Evolutionary conservation across 2,888 invertebrate species (phyloP).

Genomic region (Eledone cirrhosa): DNA sequence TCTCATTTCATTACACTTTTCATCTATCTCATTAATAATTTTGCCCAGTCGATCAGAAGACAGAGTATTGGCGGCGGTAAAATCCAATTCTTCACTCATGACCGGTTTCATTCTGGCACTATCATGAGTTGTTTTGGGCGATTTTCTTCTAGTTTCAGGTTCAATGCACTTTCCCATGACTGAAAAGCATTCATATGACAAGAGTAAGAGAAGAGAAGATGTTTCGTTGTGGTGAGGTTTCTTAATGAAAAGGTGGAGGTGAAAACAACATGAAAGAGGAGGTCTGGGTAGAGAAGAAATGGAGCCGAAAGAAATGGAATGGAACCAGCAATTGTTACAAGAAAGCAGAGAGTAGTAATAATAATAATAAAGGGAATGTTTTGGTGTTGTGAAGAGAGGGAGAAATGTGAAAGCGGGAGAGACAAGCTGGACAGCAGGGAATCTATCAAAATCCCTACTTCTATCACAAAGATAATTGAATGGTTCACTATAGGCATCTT

Average conservation of each 20-base stretch:
- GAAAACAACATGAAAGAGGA: neutral
- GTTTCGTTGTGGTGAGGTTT: neutral
- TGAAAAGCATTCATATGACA: neutral
- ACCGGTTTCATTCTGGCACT: conserved; percentile 12
- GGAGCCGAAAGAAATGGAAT: neutral
- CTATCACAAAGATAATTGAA: no score
- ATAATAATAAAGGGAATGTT: no score
- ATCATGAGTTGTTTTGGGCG: neutral
- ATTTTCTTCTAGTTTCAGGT: neutral
- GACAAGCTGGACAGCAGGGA: no score
- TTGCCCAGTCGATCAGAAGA: neutral
- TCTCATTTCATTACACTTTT: no score
- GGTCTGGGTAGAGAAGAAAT: neutral
- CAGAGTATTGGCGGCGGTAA: neutral
- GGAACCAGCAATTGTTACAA: no score
- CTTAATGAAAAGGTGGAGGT: neutral
- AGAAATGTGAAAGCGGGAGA: no score
- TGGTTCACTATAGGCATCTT: conserved; percentile 16
- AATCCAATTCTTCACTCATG: conserved; percentile 16
- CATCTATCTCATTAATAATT: neutral
- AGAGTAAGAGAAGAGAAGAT: neutral
- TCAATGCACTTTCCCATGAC: conserved; percentile 19
- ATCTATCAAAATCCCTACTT: no score
- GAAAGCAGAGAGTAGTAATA: no score
- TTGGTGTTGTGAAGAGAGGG: no score